Evolutionary conservation across 2,888 invertebrate genomes (phyloP), one percentile per base, ranked within the genome.

Genomic region (Sarcophaga carnaria): DNA sequence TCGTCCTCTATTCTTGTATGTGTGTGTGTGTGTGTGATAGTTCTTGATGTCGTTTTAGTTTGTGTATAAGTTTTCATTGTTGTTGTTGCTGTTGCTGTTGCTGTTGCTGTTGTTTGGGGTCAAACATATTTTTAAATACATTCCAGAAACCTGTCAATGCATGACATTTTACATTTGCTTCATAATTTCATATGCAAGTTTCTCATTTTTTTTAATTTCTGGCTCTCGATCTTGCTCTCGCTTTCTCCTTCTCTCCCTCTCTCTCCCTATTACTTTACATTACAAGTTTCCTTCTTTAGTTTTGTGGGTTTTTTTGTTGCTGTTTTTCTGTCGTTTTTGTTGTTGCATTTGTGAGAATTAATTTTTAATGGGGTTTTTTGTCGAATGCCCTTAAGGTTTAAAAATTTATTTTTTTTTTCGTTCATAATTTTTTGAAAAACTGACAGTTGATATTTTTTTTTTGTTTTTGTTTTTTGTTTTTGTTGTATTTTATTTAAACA

Each of bases 121-220:
- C 88, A 89, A 88, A 88, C 85, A 88, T 89, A 88, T 88, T 87
- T 84, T 89, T 88, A 89, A 89, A 89, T 86, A 88, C 87, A 89
- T 89, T 88, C 87, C 88, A 87, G 88, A 89, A 89, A 89, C 88
- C 89, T 89, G 89, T 89, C 89, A 90, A 89, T 92, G 92, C 91
- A 91, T 92, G 92, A 92, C 92, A 92, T 91, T 92, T 92, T 90
- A 91, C 91, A 92, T 92, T 92, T 92, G 90, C 88, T 89, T 90
- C 89, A 91, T 90, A 90, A 92, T 90, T 87, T 87, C 78, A 84
- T 81, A 81, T 87, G 87, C 84, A 81, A 81, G 78, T 82, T 71
- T 79, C 63, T 49, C 49, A 70, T 70, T 76, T 81, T 71, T 47
- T 71, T 47, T 71, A 71, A 75, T 22, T 25, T 22, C 60, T 59